Evolutionary conservation across 2,888 invertebrate species (phyloP), one percentile per base, ranked within the genome.

Genomic region (Argyresthia albistria): DNA sequence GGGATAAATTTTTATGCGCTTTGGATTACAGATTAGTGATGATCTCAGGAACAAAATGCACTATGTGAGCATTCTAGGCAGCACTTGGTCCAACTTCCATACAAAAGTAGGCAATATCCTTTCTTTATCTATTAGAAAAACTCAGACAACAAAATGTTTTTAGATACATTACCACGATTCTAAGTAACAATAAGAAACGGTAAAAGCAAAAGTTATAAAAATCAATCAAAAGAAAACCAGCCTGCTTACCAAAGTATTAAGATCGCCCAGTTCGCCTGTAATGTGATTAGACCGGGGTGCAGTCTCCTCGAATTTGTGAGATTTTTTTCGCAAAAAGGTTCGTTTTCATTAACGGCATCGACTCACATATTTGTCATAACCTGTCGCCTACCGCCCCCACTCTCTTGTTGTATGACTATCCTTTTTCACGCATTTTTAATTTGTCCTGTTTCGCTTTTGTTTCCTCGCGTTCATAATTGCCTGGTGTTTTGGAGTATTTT

Each of bases 361-460:
- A 76, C 78, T 84, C 82, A 84, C 87, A 86, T 87, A 86, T 86
- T 86, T 87, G 87, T 87, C 87, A 87, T 86, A 86, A 83, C 87
- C 74, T 70, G 74, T 72, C 74, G 71, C 70, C 16, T 43, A 14
- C 52, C 69, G 65, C 67, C 62, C 62, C 66, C 58, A 58, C 61
- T 63, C 51, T 66, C 70, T 65, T 71, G 65, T 62, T 62, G 59
- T 56, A 62, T 51, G 69, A 62, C 76, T 70, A 64, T 81, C 73
- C 71, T 80, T 84, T 86, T 86, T 80, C 68, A 67, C 66, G 69
- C 76, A 76, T 84, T 84, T 86, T 86, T 83, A 83, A 86, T 84
- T 82, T 80, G 65, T 69, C 69, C 73, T 71, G 80, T 76, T 76
- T 74, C 67, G 65, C 69, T 80, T 77, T 81, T 79, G 73, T 77